A percentile compares a stretch with the other conserved stretches of the same genome.
These are phyloP conservation scores for Polypedilum pembai DNA, from an alignment of 1,140 invertebrate genomes.

Conservation along the genomic window DNA sequence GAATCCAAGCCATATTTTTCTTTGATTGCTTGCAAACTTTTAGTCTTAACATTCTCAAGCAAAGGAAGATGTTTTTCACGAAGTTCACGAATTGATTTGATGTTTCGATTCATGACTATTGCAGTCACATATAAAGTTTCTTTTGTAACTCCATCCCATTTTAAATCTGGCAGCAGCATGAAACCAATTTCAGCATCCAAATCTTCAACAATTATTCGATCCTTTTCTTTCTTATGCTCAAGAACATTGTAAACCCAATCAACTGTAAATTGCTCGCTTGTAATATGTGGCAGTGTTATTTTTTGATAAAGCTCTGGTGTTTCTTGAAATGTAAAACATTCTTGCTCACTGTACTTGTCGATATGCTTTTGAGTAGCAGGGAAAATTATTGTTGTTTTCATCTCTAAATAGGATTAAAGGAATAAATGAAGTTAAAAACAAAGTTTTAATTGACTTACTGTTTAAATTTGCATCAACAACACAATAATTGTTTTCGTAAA, in stretches of 20 bases:
- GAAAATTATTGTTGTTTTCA: conserved; percentile 80
- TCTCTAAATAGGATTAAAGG: conserved; percentile 48
- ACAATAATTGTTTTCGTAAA: conserved; percentile 77
- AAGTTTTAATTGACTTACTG: conserved; percentile 48
- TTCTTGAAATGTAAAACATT: conserved; percentile 70
- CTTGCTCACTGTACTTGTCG: conserved; percentile 69
- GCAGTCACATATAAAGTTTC: conserved; percentile 78
- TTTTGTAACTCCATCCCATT: conserved; percentile 78
- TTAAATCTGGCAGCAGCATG: conserved; percentile 82
- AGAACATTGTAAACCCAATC: conserved; percentile 96
- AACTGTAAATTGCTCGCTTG: conserved; percentile 61
- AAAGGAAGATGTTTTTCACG: conserved; percentile 68
- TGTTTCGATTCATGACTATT: conserved; percentile 60
- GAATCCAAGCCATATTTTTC: conserved; percentile 68
- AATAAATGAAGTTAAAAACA: not conserved
- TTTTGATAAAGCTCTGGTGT: conserved; percentile 74
- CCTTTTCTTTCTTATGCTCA: conserved; percentile 79
- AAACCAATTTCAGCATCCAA: conserved; percentile 72
- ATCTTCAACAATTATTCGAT: conserved; percentile 82
- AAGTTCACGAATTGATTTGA: conserved; percentile 81
- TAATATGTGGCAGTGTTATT: conserved; percentile 69
- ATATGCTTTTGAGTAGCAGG: conserved; percentile 90
- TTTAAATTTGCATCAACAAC: conserved; percentile 56
- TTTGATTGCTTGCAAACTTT: conserved; percentile 64
- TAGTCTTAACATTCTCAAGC: conserved; percentile 69